These are phyloP conservation scores for Coilia nasus DNA, from an alignment of 2,797 vertebrate genomes.

Conservation along the genomic window DNA sequence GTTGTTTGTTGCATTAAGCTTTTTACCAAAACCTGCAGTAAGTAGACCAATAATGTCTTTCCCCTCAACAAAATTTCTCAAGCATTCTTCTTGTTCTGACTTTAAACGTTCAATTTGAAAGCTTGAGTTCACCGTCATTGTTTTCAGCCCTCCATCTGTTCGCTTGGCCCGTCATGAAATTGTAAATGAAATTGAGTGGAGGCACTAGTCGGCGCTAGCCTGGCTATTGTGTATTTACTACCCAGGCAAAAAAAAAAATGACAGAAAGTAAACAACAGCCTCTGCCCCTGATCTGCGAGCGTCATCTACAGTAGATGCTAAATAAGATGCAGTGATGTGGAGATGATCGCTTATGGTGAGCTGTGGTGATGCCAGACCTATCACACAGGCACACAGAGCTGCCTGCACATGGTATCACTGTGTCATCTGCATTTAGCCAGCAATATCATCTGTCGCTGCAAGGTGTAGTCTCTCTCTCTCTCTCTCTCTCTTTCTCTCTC, in stretches of 20 bases:
- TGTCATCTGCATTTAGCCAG: constrained; percentile 4
- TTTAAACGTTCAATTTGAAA: no score
- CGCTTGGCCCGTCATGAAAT: no score
- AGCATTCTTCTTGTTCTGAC: no score
- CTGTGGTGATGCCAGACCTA: neutral
- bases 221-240: neutral
- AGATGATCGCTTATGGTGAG: neutral
- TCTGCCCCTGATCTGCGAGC: neutral
- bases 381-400: neutral
- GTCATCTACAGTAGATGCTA: neutral
- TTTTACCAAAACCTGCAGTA: no score
- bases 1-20: no score
- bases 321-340: neutral
- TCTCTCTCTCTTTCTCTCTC: neutral
- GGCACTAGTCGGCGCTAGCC: no score
- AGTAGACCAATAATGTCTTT: no score
- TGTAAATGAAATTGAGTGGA: no score
- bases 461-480: neutral
- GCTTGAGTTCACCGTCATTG: no score
- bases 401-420: neutral
- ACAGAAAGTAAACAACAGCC: neutral
- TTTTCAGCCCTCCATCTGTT: no score
- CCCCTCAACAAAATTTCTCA: no score
- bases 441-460: neutral
- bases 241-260: constrained; percentile 5